Conservation (phyloP, 2,888 invertebrate species). For the Phoenoteleia sp. region DNA sequence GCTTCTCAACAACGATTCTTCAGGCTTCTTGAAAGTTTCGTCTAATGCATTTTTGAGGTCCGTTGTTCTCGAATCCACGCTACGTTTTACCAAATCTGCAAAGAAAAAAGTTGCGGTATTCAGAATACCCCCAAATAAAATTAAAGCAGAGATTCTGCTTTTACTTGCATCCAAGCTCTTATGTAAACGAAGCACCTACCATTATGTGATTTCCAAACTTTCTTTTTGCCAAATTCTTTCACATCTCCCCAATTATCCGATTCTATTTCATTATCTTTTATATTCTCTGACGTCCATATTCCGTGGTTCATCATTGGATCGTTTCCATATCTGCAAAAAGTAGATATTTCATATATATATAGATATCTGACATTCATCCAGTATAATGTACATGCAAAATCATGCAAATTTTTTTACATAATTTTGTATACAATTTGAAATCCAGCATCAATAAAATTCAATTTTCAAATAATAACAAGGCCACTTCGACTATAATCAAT, state of each 20-base stretch:
- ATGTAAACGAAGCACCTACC: slow-evolving; percentile 31
- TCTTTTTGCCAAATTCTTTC: slow-evolving; percentile 23
- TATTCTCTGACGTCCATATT: background rate
- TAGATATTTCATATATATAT: too few relatives aligned
- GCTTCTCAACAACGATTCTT: slow-evolving; percentile 27
- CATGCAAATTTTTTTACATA: too few relatives aligned
- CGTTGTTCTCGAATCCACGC: background rate
- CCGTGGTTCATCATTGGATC: background rate
- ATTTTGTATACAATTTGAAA: too few relatives aligned
- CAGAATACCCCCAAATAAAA: slow-evolving; percentile 2
- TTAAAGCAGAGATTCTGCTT: slow-evolving; percentile 1
- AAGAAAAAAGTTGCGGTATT: background rate
- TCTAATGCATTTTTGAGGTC: slow-evolving; percentile 49
- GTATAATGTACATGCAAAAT: too few relatives aligned
- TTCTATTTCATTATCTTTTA: slow-evolving; percentile 1
- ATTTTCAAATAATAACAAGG: too few relatives aligned
- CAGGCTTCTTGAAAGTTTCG: slow-evolving; percentile 44
- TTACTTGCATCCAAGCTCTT: slow-evolving; percentile 7
- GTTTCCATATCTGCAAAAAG: background rate
- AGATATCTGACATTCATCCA: too few relatives aligned
- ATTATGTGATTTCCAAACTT: slow-evolving; percentile 54
- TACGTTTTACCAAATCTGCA: slow-evolving; percentile 42
- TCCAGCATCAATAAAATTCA: too few relatives aligned
- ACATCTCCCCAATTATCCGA: slow-evolving; percentile 25
- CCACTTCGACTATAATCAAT: too few relatives aligned